Evolutionary conservation across 2,888 invertebrate genomes (phyloP), one percentile per base, ranked within the genome.

Genomic region (Sarcophaga rosellei): DNA sequence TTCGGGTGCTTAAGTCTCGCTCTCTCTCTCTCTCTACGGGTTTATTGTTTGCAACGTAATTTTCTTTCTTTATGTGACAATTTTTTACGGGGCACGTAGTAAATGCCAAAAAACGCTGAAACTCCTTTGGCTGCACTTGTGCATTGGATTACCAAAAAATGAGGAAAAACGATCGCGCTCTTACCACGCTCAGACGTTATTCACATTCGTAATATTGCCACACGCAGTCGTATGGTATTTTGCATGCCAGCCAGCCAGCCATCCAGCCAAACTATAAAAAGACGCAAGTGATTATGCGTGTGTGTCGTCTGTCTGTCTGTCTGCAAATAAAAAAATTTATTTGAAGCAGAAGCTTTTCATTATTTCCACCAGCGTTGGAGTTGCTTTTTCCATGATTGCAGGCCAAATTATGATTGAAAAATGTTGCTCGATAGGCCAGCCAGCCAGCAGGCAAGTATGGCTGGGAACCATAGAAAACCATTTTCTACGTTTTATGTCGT

Each of bases 151-250:
- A 17, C 53, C 53, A 53, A 53, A 53, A 47, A 53, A 53, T 17
- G 17, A 53, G 53, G 12, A 12, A 53, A 15, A 53, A 15, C 17
- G 17, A 15, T 53, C 4, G 47, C 47, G 53, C 15, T 17, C 53
- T 53, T 53, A 53, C 15, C 53, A 17, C 53, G 5, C 53, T 53
- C 4, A 17, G 53, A 17, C 4, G 15, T 47, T 35, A 35, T 35
- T 35, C 35, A 11, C 47, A 15, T 15, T 17, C 53, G 15, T 12
- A 15, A 53, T 53, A 53, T 15, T 66, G 47, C 80, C 82, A 83
- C 82, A 83, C 83, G 73, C 83, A 83, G 77, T 73, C 63, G 17
- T 53, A 3, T 57, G 35, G 10, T 17, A 78, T 69, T 83, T 78
- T 63, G 78, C 73, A 73, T 78, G 61, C 62, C 62, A n/a, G n/a